Conservation (phyloP, 2,113 vertebrate genomes). For the Sisor rabdophorus region DNA sequence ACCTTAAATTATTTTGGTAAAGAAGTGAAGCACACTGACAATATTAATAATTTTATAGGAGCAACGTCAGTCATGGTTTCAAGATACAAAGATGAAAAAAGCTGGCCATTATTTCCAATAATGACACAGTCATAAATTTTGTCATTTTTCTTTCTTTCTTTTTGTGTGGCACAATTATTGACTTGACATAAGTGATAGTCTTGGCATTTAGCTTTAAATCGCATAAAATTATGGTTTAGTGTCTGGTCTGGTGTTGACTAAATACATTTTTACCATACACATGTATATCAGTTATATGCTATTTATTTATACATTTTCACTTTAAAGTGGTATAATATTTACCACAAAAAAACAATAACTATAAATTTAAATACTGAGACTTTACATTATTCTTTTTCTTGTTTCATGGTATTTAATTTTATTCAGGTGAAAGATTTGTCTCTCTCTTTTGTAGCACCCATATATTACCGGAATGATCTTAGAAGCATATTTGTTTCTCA, state of each 20-base stretch:
- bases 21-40: neutral
- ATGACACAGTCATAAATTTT: constrained; percentile 40
- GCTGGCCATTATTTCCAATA: constrained; percentile 44
- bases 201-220: neutral
- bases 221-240: neutral
- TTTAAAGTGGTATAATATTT: neutral
- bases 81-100: constrained; percentile 36
- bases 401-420: neutral
- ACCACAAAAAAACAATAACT: neutral
- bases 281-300: neutral
- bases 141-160: constrained; percentile 20
- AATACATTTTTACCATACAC: neutral
- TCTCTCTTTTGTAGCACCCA: neutral
- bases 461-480: neutral
- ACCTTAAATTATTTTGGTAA: neutral
- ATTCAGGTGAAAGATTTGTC: too few species aligned
- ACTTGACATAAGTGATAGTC: constrained; percentile 3
- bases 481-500: too few species aligned
- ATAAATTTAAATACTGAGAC: neutral
- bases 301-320: neutral
- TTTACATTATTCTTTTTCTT: neutral
- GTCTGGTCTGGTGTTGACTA: neutral
- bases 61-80: constrained; percentile 41
- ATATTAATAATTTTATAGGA: constrained; percentile 44
- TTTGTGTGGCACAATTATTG: constrained; percentile 21